Conservation (phyloP, 2,797 vertebrate genomes). For the Staurois parvus region DNA sequence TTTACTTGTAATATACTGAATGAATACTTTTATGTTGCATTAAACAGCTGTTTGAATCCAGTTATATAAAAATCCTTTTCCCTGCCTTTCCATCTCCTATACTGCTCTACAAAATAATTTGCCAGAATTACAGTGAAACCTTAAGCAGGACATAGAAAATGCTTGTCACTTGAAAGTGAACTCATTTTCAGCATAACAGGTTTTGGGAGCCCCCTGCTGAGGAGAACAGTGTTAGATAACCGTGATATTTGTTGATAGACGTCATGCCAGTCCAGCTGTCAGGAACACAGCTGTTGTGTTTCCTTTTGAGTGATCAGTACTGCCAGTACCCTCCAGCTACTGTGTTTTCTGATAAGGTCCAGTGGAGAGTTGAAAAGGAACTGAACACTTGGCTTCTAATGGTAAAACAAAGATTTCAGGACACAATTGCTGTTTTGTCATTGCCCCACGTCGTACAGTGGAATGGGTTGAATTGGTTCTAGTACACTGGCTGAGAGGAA, state of each 20-base stretch:
- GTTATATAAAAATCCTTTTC: background rate
- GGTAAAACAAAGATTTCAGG: slow-evolving; percentile 78
- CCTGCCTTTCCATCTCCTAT: background rate
- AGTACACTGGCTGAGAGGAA: slow-evolving; percentile 70
- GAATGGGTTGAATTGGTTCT: slow-evolving; percentile 74
- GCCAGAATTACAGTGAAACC: slow-evolving; percentile 3
- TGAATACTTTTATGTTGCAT: slow-evolving; percentile 26
- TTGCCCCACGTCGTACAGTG: slow-evolving; percentile 73
- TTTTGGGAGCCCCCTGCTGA: slow-evolving; percentile 73
- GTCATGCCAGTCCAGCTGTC: slow-evolving; percentile 87
- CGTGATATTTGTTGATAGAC: slow-evolving; percentile 81
- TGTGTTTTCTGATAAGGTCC: slow-evolving; percentile 81
- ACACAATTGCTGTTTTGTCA: slow-evolving; percentile 76
- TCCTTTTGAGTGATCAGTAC: slow-evolving; percentile 86
- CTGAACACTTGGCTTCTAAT: slow-evolving; percentile 70
- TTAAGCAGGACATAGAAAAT: slow-evolving; percentile 44
- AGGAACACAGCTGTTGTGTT: slow-evolving; percentile 89
- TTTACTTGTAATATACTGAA: slow-evolving; percentile 10
- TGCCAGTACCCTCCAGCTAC: slow-evolving; percentile 79
- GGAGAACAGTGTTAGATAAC: slow-evolving; percentile 75
- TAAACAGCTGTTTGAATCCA: slow-evolving; percentile 29
- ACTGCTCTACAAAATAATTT: slow-evolving; percentile 24
- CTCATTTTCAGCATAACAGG: slow-evolving; percentile 69
- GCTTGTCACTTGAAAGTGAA: slow-evolving; percentile 48
- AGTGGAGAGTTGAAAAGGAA: slow-evolving; percentile 73